Evolutionary conservation across 2,888 invertebrate species (phyloP), one percentile per base, ranked within the genome.

Genomic region (Aleiodes testaceus): DNA sequence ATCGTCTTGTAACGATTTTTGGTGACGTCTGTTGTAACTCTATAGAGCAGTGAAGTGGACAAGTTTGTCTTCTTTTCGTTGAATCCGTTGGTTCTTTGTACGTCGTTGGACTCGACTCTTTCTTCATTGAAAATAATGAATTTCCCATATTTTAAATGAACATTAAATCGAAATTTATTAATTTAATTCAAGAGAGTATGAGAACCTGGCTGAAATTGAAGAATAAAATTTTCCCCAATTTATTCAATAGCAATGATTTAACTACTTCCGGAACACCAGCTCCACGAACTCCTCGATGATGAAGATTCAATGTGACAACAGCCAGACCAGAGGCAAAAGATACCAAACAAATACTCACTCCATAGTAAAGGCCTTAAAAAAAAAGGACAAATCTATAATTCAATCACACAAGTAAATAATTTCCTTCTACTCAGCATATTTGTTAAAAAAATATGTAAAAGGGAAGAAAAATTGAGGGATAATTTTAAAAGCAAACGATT

Each of bases 301-400:
- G 95, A 83, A 95, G 92, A 87, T 95, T 95, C 75, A 95, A 89
- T 1, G 95, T 95, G 70, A 95, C 93, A 67, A 95, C 95, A 0
- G 95, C 94, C 66, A 94, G 89, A 0, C 93, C 94, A 0, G 94
- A 94, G 4, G 94, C 94, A 83, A 94, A 93, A 0, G 94, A 93
- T 50, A 95, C 94, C 77, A 95, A 88, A 79, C 94, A 94, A 80
- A 94, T 94, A 87, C 94, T 94, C 30, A 94, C 94, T 67, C 94
- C 94, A 81, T 94, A 95, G 87, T 95, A 95, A 80, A 94, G 89
- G 88, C 94, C 94, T 94, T 36, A 11, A 44, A 64, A 12, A 30
- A 47, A 20, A 45, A 59, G 11, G 11, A 68, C 44, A 68, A 61
- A 66, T 16, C 36, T 22, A 7, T 22, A 44, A 50, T 14, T 5